phyloP scores from a whole-genome alignment of 1,140 invertebrate species.

The Oryctes rhinoceros region DNA sequence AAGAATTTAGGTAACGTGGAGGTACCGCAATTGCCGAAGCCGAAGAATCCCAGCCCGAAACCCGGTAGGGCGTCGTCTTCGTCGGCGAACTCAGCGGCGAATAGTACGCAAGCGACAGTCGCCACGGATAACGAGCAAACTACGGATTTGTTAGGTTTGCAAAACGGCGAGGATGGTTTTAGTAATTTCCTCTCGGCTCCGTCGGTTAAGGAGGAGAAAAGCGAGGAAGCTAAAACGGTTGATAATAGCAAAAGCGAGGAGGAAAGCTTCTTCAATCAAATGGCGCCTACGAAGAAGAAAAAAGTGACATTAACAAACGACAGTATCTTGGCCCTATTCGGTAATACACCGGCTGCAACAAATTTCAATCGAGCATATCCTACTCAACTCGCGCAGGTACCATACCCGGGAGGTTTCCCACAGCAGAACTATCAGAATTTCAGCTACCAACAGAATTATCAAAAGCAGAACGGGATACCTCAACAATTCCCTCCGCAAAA shows the following conservation, averaged over 20 bases:
- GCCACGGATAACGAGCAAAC: slow-evolving; percentile 56
- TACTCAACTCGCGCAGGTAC: slow-evolving; percentile 40
- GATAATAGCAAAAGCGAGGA: slow-evolving; percentile 78
- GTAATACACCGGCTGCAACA: slow-evolving; percentile 64
- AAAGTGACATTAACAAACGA: slow-evolving; percentile 90
- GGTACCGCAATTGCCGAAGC: slow-evolving; percentile 69
- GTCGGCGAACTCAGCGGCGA: slow-evolving; percentile 56
- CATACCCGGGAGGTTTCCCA: slow-evolving; percentile 46
- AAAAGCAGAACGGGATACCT: slow-evolving; percentile 44
- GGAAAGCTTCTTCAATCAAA: slow-evolving; percentile 90
- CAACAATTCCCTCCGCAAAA: neutral
- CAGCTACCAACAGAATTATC: slow-evolving; percentile 34
- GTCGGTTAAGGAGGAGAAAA: slow-evolving; percentile 57
- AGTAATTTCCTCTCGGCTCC: slow-evolving; percentile 79
- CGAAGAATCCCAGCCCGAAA: slow-evolving; percentile 74
- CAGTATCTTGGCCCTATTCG: slow-evolving; percentile 91
- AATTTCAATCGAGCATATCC: slow-evolving; percentile 47
- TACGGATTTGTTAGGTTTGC: slow-evolving; percentile 70
- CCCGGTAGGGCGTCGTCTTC: slow-evolving; percentile 66
- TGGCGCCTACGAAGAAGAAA: slow-evolving; percentile 75
- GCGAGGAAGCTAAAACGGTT: slow-evolving; percentile 56
- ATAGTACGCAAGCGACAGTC: slow-evolving; percentile 48
- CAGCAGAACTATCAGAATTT: slow-evolving; percentile 45
- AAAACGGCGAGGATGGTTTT: slow-evolving; percentile 76
- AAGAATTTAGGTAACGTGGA: slow-evolving; percentile 62